Base-by-base conservation (phyloP, 2,113 vertebrate genomes). In the Calyptommatus sinebrachiatus region DNA sequence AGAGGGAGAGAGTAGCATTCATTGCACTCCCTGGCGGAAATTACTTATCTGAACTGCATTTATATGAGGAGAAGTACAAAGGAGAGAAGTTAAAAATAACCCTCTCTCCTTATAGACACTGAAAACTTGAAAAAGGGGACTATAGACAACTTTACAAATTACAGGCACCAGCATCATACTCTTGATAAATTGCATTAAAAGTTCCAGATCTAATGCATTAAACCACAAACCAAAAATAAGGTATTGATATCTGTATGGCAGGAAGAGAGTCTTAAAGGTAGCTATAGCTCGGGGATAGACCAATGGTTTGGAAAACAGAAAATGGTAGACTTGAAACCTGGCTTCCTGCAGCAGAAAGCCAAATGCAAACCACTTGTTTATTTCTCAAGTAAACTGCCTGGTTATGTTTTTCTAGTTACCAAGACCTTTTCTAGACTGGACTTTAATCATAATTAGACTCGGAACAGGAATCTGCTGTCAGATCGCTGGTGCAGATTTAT, bases 21-120 rank as follows among this genome's bases (percentile, higher is more conserved):
- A n/a, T 65, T 53, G 61, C 61, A 66, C 53, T 50, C 73, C 60
- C 68, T 77, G 12, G 57, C 77, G 71, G 46, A 80, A 80, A 80
- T 35, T 71, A 77, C 45, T 76, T 46, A 76, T 77, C 60, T 65
- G 29, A 77, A 72, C 68, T 71, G 60, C 60, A 77, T 82, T 72
- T 77, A 53, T 57, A n/a, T 65, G 60, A 46, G 69, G 66, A 28
- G 8, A 4, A 73, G 61, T 83, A 72, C 62, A 83, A 72, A 82
- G 50, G 67, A 77, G 8, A 7, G 53, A 10, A 77, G 60, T 21
- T 77, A 83, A 83, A 82, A 77, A 83, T 83, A 77, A 14, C 35
- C 53, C 26, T 77, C 16, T 77, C 16, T 53, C 68, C 61, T 29
- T 22, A 35, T 31, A 67, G 50, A 66, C 20, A 16, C n/a, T 26